Base-by-base conservation (phyloP, 2,113 vertebrate species). In the Equus przewalskii region DNA sequence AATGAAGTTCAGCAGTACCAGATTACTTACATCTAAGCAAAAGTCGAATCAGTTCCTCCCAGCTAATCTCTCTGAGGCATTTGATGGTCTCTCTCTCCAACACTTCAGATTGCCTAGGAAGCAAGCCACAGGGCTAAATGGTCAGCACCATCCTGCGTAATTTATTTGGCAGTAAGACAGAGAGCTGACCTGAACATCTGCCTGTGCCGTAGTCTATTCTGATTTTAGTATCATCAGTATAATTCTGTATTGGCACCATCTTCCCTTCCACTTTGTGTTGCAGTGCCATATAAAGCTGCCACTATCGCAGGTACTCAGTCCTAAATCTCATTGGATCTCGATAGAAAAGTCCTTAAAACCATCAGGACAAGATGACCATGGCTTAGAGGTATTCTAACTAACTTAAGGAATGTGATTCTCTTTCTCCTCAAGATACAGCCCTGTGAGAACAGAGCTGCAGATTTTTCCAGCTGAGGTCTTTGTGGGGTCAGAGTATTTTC, bases 401-500 rank as follows among this genome's bases (percentile, higher is more conserved):
- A 82, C 33, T 51, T 56, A 84, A 49, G 19, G 26, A 83, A n/a
- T 28, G 7, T 44, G 13, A 0, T n/a, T 79, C n/a, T 94, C 84
- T 72, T 89, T 95, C 24, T 89, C 19, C 44, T 72, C 51, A 76
- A 95, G 86, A 67, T 41, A 44, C 6, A 86, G 10, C 41, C 3
- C 22, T 73, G 4, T 15, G 4, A 54, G 51, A 14, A 44, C 33
- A 64, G 6, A 88, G 56, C 54, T 65, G 65, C 16, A 62, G 75
- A 19, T 78, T 75, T 80, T 79, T 83, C 70, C 7, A 96, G 1
- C 12, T 44, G 72, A 97, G 44, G 72, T 94, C 94, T 58, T 97
- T 64, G 30, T 78, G 26, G 6, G 60, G 87, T 96, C 94, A 96
- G 81, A 84, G 60, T 96, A 92, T 94, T 97, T 95, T 80, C 51